Conservation (phyloP, 2,888 invertebrate genomes). For the Noctua comes region DNA sequence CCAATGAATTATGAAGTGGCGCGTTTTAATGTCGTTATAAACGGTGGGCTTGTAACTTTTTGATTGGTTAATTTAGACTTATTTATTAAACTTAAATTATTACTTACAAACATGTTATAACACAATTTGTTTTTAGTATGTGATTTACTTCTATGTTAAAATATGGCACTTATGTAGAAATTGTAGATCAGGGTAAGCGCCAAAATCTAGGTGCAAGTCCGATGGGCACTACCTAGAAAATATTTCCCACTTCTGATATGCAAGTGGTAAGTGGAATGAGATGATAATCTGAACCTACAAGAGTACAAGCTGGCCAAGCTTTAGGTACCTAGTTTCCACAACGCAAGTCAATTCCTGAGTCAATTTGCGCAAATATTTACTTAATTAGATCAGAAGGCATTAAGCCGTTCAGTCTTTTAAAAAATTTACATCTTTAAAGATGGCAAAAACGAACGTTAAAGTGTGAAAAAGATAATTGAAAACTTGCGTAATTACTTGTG, state of each 20-base stretch:
- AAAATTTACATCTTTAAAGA: conserved; percentile 11
- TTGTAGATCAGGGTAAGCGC: not conserved
- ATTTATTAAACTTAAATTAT: conserved; percentile 2
- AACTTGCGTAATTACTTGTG: conserved; percentile 16
- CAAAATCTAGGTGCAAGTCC: not conserved
- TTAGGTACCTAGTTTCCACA: not conserved
- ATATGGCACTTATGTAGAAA: not conserved
- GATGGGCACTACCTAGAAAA: not conserved
- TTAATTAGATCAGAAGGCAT: not conserved
- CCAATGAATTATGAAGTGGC: conserved; percentile 52
- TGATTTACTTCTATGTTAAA: not conserved
- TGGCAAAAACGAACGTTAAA: not conserved
- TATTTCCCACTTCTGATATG: not conserved
- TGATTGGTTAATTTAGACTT: conserved; percentile 7
- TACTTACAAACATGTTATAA: not conserved
- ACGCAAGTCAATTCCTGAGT: not conserved
- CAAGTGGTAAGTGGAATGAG: not conserved
- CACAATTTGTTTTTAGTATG: not conserved
- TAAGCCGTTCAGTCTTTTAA: not conserved
- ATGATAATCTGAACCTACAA: not conserved
- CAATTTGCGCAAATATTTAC: not conserved
- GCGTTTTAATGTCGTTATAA: conserved; percentile 17
- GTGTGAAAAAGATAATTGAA: conserved; percentile 10
- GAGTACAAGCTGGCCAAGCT: not conserved
- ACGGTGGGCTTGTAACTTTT: conserved; percentile 19